These are phyloP conservation scores for Bubalus kerabau DNA, from an alignment of 2,113 vertebrate species.

Conservation along the genomic window DNA sequence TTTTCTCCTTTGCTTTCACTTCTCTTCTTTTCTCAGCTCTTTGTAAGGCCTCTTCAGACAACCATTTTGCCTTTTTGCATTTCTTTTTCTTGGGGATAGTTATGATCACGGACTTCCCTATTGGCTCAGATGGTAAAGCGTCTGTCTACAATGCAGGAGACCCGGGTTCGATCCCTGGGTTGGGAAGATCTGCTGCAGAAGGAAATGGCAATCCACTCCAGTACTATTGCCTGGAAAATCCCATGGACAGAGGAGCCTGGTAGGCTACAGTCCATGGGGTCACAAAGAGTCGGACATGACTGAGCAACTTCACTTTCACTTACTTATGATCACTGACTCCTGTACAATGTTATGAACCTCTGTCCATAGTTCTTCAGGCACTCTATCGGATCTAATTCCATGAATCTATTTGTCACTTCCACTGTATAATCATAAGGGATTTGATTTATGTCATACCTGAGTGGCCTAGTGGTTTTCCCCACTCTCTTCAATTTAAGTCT, in stretches of 20 bases:
- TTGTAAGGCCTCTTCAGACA: not conserved
- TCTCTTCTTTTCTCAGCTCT: not conserved
- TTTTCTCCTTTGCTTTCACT: not conserved
- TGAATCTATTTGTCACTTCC: not conserved
- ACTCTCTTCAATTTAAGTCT: not conserved
- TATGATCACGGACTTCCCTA: too few relatives aligned
- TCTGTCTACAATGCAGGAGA: too few relatives aligned
- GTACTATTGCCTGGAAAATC: too few relatives aligned
- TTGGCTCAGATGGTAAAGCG: too few relatives aligned
- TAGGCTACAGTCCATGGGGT: too few relatives aligned
- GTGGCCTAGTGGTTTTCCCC: not conserved
- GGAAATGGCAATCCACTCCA: too few relatives aligned
- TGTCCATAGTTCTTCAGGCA: not conserved
- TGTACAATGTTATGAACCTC: not conserved
- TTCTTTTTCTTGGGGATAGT: not conserved
- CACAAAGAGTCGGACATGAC: too few relatives aligned
- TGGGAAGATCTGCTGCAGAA: too few relatives aligned
- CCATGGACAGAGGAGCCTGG: too few relatives aligned
- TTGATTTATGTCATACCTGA: not conserved
- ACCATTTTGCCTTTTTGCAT: not conserved
- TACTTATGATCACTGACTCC: not conserved
- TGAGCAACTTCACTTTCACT: too few relatives aligned
- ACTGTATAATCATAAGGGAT: not conserved
- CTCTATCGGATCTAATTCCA: not conserved
- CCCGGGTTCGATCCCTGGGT: too few relatives aligned